Evolutionary conservation across 2,113 vertebrate genomes (phyloP).

Genomic region (Brachyhypopomus occidentalis): DNA sequence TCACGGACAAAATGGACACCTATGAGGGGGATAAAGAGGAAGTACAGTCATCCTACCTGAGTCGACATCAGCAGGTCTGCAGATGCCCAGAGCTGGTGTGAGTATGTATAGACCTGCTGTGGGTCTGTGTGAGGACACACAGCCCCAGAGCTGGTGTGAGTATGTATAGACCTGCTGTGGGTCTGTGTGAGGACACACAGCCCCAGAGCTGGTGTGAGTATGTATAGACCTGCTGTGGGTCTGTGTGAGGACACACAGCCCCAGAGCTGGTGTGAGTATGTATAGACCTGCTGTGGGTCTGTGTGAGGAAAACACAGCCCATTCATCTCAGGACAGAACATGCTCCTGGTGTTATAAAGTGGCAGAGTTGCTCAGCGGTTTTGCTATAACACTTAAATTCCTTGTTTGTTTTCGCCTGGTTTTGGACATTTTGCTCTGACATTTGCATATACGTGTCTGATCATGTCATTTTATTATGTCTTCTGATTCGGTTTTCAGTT

Average conservation of each 20-base stretch:
- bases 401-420: too few species aligned
- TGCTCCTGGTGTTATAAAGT: constrained; percentile 4
- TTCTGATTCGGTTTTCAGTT: background rate
- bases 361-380: background rate
- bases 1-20: too few species aligned
- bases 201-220: too few species aligned
- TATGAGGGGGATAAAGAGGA: too few species aligned
- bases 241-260: background rate
- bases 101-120: too few species aligned
- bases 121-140: background rate
- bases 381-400: background rate
- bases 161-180: too few species aligned
- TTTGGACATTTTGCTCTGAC: background rate
- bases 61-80: too few species aligned
- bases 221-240: too few species aligned
- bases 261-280: background rate
- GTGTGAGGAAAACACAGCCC: background rate
- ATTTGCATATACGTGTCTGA: background rate
- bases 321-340: background rate
- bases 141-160: background rate
- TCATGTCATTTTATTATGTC: background rate
- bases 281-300: background rate
- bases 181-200: background rate
- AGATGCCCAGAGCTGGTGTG: too few species aligned
- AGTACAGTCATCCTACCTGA: too few species aligned